Percentiles rank a stretch among this genome's conserved stretches.
phyloP scores from a whole-genome alignment of 2,797 vertebrate genomes.

The Sebastes diploproa region DNA sequence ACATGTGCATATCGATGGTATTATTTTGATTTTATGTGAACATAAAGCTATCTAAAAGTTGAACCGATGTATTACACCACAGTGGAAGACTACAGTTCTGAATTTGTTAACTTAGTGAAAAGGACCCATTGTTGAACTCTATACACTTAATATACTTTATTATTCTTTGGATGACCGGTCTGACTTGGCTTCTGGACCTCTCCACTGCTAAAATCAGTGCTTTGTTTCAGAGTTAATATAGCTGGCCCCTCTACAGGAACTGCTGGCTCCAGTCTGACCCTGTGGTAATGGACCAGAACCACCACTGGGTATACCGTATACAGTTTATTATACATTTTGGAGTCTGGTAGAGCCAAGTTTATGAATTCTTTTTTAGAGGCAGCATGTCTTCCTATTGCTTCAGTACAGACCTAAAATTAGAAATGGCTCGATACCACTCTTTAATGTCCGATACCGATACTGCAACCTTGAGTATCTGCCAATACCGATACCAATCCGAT shows the following conservation, averaged over 20 bases:
- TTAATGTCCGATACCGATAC: too few relatives aligned
- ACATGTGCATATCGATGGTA: too few relatives aligned
- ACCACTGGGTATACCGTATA: background rate
- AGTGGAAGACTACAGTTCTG: too few relatives aligned
- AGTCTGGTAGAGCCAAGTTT: background rate
- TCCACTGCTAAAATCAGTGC: background rate
- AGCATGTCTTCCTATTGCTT: background rate
- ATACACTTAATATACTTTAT: background rate
- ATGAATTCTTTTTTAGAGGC: background rate
- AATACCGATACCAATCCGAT: too few relatives aligned
- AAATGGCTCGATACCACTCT: too few relatives aligned
- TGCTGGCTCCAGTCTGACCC: background rate
- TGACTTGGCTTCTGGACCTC: background rate
- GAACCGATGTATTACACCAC: too few relatives aligned
- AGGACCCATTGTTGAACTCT: background rate
- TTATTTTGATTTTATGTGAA: too few relatives aligned
- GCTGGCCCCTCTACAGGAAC: background rate
- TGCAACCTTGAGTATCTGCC: too few relatives aligned
- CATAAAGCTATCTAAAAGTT: too few relatives aligned
- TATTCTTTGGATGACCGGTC: background rate
- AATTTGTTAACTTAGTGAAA: background rate
- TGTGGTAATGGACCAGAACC: background rate
- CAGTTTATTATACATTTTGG: background rate
- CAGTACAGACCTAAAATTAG: too few relatives aligned
- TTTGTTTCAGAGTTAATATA: background rate